phyloP scores from a whole-genome alignment of 2,797 vertebrate genomes.

The Argentina silus region DNA sequence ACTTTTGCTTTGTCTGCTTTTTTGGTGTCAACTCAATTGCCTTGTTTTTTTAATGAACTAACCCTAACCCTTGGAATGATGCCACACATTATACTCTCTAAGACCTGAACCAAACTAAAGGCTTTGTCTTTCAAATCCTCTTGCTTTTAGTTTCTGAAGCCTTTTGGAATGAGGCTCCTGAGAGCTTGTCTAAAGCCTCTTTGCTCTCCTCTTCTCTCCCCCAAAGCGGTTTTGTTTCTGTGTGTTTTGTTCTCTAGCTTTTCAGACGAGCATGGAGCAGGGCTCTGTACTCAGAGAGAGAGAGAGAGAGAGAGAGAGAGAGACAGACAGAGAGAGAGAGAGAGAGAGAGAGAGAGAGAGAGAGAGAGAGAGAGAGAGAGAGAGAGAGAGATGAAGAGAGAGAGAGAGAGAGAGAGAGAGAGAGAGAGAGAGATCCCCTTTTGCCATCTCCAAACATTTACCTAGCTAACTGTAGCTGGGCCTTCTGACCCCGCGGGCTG shows the following conservation, averaged over 20 bases:
- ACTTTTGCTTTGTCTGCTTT: background rate
- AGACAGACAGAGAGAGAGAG: background rate
- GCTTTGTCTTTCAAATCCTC: constrained; percentile 18
- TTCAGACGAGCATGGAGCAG: constrained; percentile 1
- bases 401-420: constrained; percentile 1
- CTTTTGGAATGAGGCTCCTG: background rate
- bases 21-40: background rate
- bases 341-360: background rate
- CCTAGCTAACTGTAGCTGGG: constrained; percentile 21
- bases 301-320: constrained; percentile 13
- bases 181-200: background rate
- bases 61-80: no score
- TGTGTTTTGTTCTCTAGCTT: background rate
- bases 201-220: constrained; percentile 5
- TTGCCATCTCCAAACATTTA: constrained; percentile 49
- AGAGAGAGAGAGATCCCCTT: constrained; percentile 8
- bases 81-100: background rate
- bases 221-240: background rate
- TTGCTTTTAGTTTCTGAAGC: constrained; percentile 3
- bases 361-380: background rate
- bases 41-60: background rate
- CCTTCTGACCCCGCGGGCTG: constrained; percentile 31
- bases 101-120: background rate
- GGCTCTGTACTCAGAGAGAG: background rate
- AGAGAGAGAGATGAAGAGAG: background rate